Base-by-base conservation (phyloP, 2,797 vertebrate species). In the Sternarchorhynchus goeldii region DNA sequence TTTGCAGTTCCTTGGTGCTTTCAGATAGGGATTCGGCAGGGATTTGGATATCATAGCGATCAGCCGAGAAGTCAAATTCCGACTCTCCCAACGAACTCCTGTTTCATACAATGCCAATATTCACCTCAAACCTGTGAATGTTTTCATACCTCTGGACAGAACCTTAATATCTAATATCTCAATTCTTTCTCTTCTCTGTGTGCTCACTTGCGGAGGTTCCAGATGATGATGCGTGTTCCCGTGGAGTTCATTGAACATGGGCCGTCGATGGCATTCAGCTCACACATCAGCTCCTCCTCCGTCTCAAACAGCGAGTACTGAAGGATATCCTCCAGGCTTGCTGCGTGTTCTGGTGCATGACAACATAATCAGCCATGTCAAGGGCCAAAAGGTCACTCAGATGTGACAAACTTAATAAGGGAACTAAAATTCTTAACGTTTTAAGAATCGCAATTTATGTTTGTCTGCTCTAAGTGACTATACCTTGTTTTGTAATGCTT, bases 221-320 rank as follows among this genome's bases (percentile, higher is more conserved):
- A 99, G 83, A 99, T 96, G 81, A 99, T 96, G 85, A 99, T 96
- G 79, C 95, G 91, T 10, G 97, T 97, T 85, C 97, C 97, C 14
- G 93, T 96, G 80, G 90, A 91, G 0, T 82, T 84, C 0, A 84
- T 84, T 32, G 76, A 41, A 21, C 31, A 73, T 5, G 75, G 36
- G 2, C 85, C 63, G 6, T 8, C 79, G 77, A 99, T 95, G 63
- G 92, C 90, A 18, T 89, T 68, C 12, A 98, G 88, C 83, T 99
- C 97, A 36, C 84, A 81, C 18, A 94, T 82, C 29, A 99, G 90
- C 0, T 95, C 94, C 10, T 82, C 79, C 84, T 94, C 85, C 0
- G 91, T 93, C 1, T 85, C 86, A 86, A 97, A 97, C 4, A 95
- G 86, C 58, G 96, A 98, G 87, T 94, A 88, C 0, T 50, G 71